These are phyloP conservation scores for Sinocyclocheilus anophthalmus DNA, from an alignment of 2,113 vertebrate species.

Conservation along the genomic window DNA sequence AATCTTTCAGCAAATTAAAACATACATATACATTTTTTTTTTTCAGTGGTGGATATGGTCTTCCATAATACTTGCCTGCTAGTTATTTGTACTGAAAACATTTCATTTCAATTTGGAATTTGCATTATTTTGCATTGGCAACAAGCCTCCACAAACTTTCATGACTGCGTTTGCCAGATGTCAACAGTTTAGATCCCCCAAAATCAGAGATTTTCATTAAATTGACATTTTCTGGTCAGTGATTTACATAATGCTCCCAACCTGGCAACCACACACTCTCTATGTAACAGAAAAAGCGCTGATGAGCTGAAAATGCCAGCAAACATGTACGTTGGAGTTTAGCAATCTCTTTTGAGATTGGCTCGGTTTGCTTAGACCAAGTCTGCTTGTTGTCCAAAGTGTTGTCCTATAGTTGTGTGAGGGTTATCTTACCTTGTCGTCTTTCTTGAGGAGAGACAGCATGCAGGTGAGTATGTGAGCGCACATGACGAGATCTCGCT, in stretches of 20 bases:
- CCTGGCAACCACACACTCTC: neutral
- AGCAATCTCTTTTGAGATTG: too few relatives aligned
- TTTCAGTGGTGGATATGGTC: too few relatives aligned
- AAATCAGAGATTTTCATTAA: neutral
- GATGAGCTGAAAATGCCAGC: too few relatives aligned
- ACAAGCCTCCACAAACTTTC: too few relatives aligned
- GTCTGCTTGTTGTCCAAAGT: neutral
- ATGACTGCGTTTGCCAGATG: too few relatives aligned
- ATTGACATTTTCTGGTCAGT: neutral
- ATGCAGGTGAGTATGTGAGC: conserved; percentile 96
- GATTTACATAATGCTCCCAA: neutral
- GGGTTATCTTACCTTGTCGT: conserved; percentile 82
- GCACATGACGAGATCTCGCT: conserved; percentile 94
- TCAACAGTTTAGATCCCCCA: neutral
- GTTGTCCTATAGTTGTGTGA: neutral
- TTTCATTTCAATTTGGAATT: too few relatives aligned
- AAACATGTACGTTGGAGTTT: too few relatives aligned
- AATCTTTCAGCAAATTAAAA: neutral
- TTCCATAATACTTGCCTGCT: too few relatives aligned
- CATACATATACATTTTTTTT: too few relatives aligned
- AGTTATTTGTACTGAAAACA: too few relatives aligned
- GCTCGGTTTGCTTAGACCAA: neutral
- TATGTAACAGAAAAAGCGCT: too few relatives aligned
- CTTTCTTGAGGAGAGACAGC: conserved; percentile 93
- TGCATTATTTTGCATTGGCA: too few relatives aligned